Conservation (phyloP, 2,888 invertebrate genomes). For the Scaptomyza polygonia region DNA sequence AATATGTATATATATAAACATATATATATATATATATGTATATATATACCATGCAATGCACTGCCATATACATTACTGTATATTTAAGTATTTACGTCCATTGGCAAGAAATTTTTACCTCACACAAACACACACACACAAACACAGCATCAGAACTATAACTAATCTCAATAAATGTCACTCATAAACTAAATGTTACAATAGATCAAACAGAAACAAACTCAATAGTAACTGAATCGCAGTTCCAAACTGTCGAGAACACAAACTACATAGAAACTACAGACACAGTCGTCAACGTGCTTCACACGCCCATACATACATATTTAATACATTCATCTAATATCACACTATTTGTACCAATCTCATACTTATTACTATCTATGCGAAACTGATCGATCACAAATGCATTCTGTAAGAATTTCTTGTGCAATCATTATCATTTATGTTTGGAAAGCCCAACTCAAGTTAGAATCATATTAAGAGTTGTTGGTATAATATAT, state of each 20-base stretch:
- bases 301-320: conserved; percentile 42
- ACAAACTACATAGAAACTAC: conserved; percentile 68
- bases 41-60: conserved; percentile 40
- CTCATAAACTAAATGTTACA: conserved; percentile 56
- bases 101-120: conserved; percentile 60
- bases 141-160: conserved; percentile 23
- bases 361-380: conserved; percentile 16
- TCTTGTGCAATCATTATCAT: conserved; percentile 71
- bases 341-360: conserved; percentile 28
- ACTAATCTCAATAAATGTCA: conserved; percentile 45
- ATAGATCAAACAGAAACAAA: conserved; percentile 59
- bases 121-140: conserved; percentile 15
- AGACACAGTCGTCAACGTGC: conserved; percentile 72
- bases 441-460: conserved; percentile 28
- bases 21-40: conserved; percentile 13
- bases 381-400: conserved; percentile 17
- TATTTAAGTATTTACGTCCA: conserved; percentile 59
- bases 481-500: conserved; percentile 21
- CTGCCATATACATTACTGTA: conserved; percentile 48
- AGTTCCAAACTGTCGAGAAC: conserved; percentile 65
- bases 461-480: conserved; percentile 23
- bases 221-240: conserved; percentile 75
- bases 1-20: conserved; percentile 30
- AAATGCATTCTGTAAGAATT: conserved; percentile 66
- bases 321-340: conserved; percentile 26